Evolutionary conservation across 92 coral and sea anemone genomes (phyloP), one percentile per base, ranked within the genome.

Genomic region (Siderastrea radians): DNA sequence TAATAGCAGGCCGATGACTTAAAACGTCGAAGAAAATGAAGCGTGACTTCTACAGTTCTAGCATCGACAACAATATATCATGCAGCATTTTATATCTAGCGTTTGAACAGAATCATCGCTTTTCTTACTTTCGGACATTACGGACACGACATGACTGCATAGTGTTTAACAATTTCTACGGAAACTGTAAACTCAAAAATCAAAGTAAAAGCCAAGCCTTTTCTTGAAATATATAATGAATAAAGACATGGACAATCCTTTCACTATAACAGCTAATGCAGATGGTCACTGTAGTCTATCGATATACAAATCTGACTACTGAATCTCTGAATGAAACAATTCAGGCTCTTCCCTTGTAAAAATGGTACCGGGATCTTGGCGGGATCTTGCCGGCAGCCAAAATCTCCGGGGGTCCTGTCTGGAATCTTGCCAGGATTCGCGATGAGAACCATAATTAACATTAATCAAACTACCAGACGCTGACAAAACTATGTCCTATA

Each of bases 261-360:
- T 66, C 72, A 66, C 15, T 57, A 57, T 57, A 57, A 57, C 14
- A 57, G 10, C 14, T 9, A 11, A 57, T 57, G 46, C 46, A 43
- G 10, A 66, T 66, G 72, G 10, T 13, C 72, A 66, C 72, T 66
- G 16, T 66, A 66, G 46, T 66, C 72, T 66, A 66, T 66, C 72
- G 16, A 66, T 66, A 66, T 66, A 17, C 10, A 66, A 66, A 66
- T 66, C 38, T 26, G 38, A 66, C 16, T 66, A 17, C 72, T 9
- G 72, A 66, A 17, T 66, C 72, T 66, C 45, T 66, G 72, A 66
- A 66, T 9, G 72, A 66, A 66, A 66, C 72, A 66, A 9, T 66
- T 66, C 72, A 66, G 72, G 16, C 10, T 66, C 10, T 66, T n/a
- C n/a, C n/a, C n/a, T n/a, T n/a, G n/a, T n/a, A n/a, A n/a, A n/a